These are phyloP conservation scores for Hedychridium roseum DNA, from an alignment of 2,888 invertebrate species.

Conservation along the genomic window DNA sequence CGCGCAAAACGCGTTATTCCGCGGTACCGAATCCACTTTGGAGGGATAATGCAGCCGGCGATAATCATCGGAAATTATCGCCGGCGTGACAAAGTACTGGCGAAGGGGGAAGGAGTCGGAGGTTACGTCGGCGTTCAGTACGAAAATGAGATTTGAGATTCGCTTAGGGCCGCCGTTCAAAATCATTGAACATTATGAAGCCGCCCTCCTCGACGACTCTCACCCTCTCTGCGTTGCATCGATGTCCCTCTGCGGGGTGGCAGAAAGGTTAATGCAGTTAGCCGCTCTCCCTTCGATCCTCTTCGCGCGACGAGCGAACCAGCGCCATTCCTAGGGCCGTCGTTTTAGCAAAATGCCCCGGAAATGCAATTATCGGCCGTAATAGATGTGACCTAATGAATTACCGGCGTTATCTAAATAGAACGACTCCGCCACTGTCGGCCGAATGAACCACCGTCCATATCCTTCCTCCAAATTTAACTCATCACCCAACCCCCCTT, in stretches of 20 bases:
- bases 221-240: conserved; percentile 16
- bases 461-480: too few species aligned
- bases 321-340: conserved; percentile 43
- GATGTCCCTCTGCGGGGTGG: conserved; percentile 39
- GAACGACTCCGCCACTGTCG: conserved; percentile 23
- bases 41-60: neutral
- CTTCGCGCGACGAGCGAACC: conserved; percentile 44
- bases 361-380: conserved; percentile 62
- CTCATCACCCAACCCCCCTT: too few species aligned
- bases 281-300: conserved; percentile 42
- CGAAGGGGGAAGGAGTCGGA: neutral
- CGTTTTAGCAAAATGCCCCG: conserved; percentile 61
- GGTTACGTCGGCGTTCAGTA: conserved; percentile 6
- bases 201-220: conserved; percentile 20
- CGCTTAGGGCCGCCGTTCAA: conserved; percentile 58
- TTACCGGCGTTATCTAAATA: conserved; percentile 53
- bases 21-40: too few species aligned
- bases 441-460: too few species aligned
- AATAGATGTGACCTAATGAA: conserved; percentile 61
- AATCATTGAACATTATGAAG: conserved; percentile 61
- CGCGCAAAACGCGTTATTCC: too few species aligned
- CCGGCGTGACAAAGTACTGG: neutral
- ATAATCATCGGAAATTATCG: neutral
- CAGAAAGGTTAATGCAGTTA: conserved; percentile 63
- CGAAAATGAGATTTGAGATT: conserved; percentile 58